These are phyloP conservation scores for Sparus aurata DNA, from an alignment of 2,797 vertebrate genomes.

Conservation along the genomic window DNA sequence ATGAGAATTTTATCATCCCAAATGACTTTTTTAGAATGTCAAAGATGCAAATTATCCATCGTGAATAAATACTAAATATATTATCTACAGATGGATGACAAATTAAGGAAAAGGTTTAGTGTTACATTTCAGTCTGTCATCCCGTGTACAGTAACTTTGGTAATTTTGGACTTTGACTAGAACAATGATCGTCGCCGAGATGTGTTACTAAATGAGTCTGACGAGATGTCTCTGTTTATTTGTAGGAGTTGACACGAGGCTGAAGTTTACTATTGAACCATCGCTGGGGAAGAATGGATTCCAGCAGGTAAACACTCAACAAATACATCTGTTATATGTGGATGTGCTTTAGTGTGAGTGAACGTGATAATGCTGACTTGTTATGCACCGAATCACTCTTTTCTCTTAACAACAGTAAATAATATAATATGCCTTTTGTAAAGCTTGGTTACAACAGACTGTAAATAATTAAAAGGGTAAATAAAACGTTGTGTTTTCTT, in stretches of 20 bases:
- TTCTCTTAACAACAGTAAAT: not conserved
- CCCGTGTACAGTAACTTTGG: too few species aligned
- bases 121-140: too few species aligned
- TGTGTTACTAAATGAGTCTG: not conserved
- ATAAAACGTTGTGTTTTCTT: not conserved
- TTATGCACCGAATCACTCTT: not conserved
- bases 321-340: too few species aligned
- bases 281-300: constrained; percentile 97
- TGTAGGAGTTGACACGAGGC: constrained; percentile 95
- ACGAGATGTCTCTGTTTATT: constrained; percentile 56
- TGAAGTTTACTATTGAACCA: constrained; percentile 98
- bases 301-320: constrained; percentile 90
- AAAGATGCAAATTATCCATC: too few species aligned
- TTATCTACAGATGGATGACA: too few species aligned
- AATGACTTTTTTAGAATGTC: not conserved
- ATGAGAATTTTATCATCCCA: not conserved
- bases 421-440: not conserved
- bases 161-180: too few species aligned
- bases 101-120: too few species aligned
- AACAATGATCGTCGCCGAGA: not conserved
- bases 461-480: not conserved
- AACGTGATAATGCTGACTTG: not conserved
- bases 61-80: too few species aligned
- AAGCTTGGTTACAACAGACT: not conserved
- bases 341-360: not conserved